Evolutionary conservation across 2,113 vertebrate genomes (phyloP).

Genomic region (Clinocottus analis): DNA sequence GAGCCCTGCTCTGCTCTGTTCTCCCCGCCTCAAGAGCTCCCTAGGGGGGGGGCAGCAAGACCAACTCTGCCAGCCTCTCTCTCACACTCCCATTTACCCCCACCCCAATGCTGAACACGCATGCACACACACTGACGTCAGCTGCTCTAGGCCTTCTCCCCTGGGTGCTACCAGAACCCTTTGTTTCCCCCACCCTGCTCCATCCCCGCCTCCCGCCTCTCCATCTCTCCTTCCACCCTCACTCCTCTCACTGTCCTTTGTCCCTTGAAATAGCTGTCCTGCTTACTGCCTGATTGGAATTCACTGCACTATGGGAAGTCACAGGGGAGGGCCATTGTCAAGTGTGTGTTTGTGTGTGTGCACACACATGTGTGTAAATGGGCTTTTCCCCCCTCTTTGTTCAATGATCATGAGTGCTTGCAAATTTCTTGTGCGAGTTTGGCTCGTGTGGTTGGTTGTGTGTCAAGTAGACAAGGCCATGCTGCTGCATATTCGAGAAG

Average conservation of each 20-base stretch:
- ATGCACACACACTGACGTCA: conserved; percentile 90
- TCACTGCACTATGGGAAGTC: conserved; percentile 78
- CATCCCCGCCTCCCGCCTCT: conserved; percentile 76
- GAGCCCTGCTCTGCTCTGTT: conserved; percentile 65
- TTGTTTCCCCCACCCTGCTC: conserved; percentile 86
- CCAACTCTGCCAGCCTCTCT: conserved; percentile 96
- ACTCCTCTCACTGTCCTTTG: conserved; percentile 86
- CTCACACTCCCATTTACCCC: conserved; percentile 94
- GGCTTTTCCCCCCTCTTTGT: conserved; percentile 6
- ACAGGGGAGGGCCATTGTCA: conserved; percentile 66
- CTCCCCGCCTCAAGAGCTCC: conserved; percentile 77
- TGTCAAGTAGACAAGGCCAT: background rate
- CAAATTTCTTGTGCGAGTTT: conserved; percentile 18
- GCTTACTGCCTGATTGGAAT: conserved; percentile 87
- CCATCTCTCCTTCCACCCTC: conserved; percentile 85
- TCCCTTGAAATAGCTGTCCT: conserved; percentile 86
- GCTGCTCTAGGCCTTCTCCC: conserved; percentile 94
- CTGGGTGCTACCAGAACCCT: conserved; percentile 91
- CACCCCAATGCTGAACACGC: conserved; percentile 45
- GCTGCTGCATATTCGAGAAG: background rate
- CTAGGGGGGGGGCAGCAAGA: conserved; percentile 88
- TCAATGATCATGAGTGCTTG: conserved; percentile 18
- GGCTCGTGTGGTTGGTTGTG: background rate
- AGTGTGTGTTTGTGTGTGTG: conserved; percentile 59
- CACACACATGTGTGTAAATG: conserved; percentile 70